Percentiles rank a stretch among this genome's conserved stretches.
These are phyloP conservation scores for Peromyscus nudipes DNA, from an alignment of 2,797 vertebrate genomes.

Conservation along the genomic window DNA sequence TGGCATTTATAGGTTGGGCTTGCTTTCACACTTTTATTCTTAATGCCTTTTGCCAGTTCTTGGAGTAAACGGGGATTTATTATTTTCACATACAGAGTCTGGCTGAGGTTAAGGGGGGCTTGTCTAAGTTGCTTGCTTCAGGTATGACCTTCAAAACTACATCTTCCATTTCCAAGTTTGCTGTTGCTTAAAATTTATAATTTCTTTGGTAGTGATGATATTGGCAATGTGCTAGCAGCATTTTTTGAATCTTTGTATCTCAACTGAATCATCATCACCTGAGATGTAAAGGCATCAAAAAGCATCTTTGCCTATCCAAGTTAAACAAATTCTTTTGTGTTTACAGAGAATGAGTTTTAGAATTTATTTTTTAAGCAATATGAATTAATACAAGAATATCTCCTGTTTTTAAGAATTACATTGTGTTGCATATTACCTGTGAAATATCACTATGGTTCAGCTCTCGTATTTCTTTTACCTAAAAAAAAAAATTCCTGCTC, in stretches of 20 bases:
- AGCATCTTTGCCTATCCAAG: conserved; percentile 39
- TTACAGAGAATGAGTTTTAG: conserved; percentile 54
- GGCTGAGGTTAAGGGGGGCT: neutral
- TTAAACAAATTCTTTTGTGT: neutral
- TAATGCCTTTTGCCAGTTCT: neutral
- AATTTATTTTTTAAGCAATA: conserved; percentile 52
- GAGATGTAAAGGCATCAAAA: conserved; percentile 3
- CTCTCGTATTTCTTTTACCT: neutral
- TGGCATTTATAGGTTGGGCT: neutral
- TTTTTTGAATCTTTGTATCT: neutral
- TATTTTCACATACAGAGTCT: neutral
- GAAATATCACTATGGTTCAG: conserved; percentile 36
- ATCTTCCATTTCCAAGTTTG: neutral
- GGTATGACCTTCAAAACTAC: neutral
- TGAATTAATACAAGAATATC: conserved; percentile 24
- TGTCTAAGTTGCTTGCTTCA: neutral
- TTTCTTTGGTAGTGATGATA: neutral
- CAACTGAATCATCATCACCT: neutral
- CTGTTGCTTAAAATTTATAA: neutral
- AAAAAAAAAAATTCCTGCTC: neutral
- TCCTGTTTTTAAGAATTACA: conserved; percentile 25
- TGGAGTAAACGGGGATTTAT: neutral
- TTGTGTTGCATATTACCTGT: conserved; percentile 23
- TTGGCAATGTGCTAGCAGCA: neutral
- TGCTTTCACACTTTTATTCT: neutral